phyloP scores from a whole-genome alignment of 23 tunicate genomes.

The Styela clava region DNA sequence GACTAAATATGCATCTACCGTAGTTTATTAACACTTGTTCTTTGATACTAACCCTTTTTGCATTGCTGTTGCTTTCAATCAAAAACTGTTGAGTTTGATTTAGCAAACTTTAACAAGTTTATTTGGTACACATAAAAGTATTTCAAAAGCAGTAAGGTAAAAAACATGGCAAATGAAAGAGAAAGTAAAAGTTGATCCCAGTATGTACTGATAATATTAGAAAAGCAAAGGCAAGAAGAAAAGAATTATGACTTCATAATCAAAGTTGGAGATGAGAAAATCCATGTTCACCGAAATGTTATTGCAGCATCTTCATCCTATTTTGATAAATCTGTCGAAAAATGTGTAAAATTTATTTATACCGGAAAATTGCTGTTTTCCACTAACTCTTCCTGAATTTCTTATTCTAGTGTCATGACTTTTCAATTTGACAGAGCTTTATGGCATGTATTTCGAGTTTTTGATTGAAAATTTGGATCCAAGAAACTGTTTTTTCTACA shows the following conservation, averaged over 20 bases:
- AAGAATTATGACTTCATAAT: neutral
- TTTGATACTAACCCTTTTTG: too few species aligned
- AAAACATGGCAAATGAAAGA: neutral
- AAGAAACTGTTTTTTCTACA: neutral
- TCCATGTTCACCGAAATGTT: neutral
- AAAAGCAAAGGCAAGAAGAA: neutral
- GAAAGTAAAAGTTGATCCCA: neutral
- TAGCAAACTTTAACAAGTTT: too few species aligned
- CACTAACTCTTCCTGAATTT: neutral
- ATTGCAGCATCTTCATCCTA: neutral
- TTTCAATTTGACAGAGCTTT: neutral
- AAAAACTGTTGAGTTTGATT: too few species aligned
- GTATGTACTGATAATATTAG: neutral
- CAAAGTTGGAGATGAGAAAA: neutral
- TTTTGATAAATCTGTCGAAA: neutral
- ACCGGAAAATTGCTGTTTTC: neutral
- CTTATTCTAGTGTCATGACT: neutral
- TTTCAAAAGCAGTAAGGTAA: too few species aligned
- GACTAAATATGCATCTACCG: too few species aligned
- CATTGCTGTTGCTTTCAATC: too few species aligned
- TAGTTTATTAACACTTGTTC: too few species aligned
- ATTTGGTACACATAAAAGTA: too few species aligned
- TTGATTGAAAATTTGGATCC: neutral
- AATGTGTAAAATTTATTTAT: neutral
- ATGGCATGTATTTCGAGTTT: neutral